Percentiles rank a stretch among this genome's conserved stretches.
Evolutionary conservation across 2,797 vertebrate genomes (phyloP).

Genomic region (Synanceia verrucosa): DNA sequence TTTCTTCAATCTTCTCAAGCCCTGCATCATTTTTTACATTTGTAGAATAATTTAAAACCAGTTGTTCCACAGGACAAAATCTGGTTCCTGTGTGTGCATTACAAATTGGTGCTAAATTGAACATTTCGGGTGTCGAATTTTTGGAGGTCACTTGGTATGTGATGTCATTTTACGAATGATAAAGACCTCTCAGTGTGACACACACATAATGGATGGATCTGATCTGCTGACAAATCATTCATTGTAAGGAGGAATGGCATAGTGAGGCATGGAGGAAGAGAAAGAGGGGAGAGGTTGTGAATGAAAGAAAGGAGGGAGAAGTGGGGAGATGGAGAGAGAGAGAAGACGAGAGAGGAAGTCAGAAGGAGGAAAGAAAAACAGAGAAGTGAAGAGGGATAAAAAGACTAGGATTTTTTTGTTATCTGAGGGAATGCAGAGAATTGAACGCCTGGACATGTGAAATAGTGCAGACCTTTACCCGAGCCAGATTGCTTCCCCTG

Average conservation of each 20-base stretch:
- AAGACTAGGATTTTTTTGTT: conserved; percentile 32
- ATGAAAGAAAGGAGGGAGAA: not conserved
- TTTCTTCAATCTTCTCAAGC: not conserved
- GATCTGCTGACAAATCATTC: conserved; percentile 22
- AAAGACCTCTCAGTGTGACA: conserved; percentile 19
- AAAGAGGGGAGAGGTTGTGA: not conserved
- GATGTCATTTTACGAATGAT: conserved; percentile 30
- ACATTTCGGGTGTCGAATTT: not conserved
- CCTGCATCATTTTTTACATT: not conserved
- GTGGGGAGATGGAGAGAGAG: not conserved
- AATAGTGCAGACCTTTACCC: conserved; percentile 58
- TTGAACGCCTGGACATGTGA: conserved; percentile 52
- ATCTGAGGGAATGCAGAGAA: conserved; percentile 63
- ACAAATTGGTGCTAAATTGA: not conserved
- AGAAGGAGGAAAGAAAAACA: conserved; percentile 42
- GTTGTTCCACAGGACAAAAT: not conserved
- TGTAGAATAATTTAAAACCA: not conserved
- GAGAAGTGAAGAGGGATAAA: conserved; percentile 21
- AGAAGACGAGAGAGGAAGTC: conserved; percentile 5
- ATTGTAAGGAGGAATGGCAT: conserved; percentile 24
- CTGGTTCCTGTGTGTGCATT: not conserved
- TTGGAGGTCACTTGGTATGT: not conserved
- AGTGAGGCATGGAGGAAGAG: conserved; percentile 6
- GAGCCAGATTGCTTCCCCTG: conserved; percentile 48
- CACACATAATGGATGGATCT: conserved; percentile 19